Percentiles rank a stretch among this genome's conserved stretches.
Conservation (phyloP, 2,113 vertebrate genomes). For the Labrus mixtus region DNA sequence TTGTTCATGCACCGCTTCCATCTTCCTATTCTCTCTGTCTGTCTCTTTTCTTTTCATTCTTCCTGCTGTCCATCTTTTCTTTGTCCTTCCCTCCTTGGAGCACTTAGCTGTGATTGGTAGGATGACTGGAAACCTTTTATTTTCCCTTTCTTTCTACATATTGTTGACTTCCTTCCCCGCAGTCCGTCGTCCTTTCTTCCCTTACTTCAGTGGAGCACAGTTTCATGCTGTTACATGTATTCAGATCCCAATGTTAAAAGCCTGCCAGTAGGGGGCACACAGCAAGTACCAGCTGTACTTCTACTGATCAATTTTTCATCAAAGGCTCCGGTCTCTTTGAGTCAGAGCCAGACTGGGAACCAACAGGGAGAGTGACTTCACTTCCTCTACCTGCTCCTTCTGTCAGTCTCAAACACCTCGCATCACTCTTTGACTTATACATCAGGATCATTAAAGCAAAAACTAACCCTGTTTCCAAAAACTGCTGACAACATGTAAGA, state of each 20-base stretch:
- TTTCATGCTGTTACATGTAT: conserved; percentile 34
- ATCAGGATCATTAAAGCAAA: not conserved
- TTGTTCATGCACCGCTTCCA: conserved; percentile 29
- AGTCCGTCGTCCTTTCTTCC: not conserved
- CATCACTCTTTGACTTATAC: not conserved
- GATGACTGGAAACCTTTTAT: conserved; percentile 15
- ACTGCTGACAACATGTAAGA: not conserved
- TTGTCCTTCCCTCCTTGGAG: conserved; percentile 30
- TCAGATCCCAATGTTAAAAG: conserved; percentile 54
- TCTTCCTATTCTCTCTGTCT: not conserved
- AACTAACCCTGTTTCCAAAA: not conserved
- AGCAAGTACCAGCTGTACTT: conserved; percentile 47
- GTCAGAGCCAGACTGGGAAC: conserved; percentile 19
- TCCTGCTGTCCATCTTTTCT: conserved; percentile 16
- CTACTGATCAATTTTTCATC: conserved; percentile 69
- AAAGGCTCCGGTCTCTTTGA: conserved; percentile 40
- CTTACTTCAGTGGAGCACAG: conserved; percentile 12
- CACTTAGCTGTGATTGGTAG: conserved; percentile 51
- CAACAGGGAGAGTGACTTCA: conserved; percentile 8
- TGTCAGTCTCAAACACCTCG: not conserved
- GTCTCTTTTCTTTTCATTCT: not conserved
- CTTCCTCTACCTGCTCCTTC: conserved; percentile 16
- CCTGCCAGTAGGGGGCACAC: conserved; percentile 34
- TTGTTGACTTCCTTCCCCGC: conserved; percentile 23
- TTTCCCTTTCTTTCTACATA: conserved; percentile 10